Percentiles rank a stretch among this genome's conserved stretches.
These are phyloP conservation scores for Lagocephalus sceleratus DNA, from an alignment of 2,797 vertebrate species.

Conservation along the genomic window DNA sequence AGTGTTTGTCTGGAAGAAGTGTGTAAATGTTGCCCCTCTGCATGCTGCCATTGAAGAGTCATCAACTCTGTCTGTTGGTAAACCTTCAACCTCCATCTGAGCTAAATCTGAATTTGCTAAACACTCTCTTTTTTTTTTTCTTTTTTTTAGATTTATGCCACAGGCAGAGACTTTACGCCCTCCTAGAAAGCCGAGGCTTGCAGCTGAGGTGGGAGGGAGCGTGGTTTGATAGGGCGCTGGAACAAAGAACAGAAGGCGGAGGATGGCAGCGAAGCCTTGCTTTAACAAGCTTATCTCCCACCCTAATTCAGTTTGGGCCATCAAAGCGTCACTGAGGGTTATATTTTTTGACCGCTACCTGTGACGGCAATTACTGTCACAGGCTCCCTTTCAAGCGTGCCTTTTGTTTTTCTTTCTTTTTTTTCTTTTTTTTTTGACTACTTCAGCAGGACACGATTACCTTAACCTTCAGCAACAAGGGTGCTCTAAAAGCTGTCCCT, in stretches of 20 bases:
- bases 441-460: conserved; percentile 52
- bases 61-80: conserved; percentile 24
- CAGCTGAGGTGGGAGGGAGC: background rate
- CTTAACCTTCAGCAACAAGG: conserved; percentile 55
- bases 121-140: background rate
- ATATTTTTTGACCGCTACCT: conserved; percentile 71
- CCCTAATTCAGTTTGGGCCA: conserved; percentile 66
- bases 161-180: conserved; percentile 38
- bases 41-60: conserved; percentile 26
- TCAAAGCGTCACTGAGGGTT: conserved; percentile 62
- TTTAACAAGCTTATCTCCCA: conserved; percentile 73
- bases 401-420: conserved; percentile 57
- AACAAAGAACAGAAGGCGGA: conserved; percentile 37
- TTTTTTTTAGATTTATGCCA: conserved; percentile 12
- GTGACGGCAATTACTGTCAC: conserved; percentile 69
- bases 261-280: conserved; percentile 39
- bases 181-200: conserved; percentile 39
- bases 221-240: conserved; percentile 12
- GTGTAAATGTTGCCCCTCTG: conserved; percentile 27
- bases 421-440: background rate
- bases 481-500: conserved; percentile 38
- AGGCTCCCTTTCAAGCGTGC: conserved; percentile 62
- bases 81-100: conserved; percentile 22
- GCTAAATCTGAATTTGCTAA: background rate
- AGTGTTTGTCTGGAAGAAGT: conserved; percentile 43